Percentiles rank a stretch among this genome's conserved stretches.
These are phyloP conservation scores for Lipotes vexillifer DNA, from an alignment of 2,113 vertebrate genomes.

Conservation along the genomic window DNA sequence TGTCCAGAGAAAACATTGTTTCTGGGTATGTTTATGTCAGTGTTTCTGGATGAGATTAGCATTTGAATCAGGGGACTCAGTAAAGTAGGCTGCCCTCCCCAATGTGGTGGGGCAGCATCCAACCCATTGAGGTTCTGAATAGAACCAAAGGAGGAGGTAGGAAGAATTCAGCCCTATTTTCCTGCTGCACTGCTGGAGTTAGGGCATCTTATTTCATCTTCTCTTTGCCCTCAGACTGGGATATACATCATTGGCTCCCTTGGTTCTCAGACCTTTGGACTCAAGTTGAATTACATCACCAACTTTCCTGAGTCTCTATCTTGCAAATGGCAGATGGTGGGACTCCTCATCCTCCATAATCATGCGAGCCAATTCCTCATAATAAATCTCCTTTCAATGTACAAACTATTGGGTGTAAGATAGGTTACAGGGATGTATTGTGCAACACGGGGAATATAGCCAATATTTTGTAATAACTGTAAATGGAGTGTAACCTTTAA, in stretches of 20 bases:
- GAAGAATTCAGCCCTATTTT: not conserved
- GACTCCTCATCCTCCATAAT: not conserved
- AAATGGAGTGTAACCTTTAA: not conserved
- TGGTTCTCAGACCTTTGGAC: not conserved
- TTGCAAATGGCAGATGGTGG: not conserved
- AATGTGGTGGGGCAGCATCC: not conserved
- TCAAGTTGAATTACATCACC: not conserved
- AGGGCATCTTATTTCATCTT: not conserved
- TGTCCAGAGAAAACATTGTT: not conserved
- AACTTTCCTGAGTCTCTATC: not conserved
- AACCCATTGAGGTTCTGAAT: not conserved
- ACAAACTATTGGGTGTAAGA: not conserved
- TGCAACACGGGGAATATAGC: not conserved
- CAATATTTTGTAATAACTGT: not conserved
- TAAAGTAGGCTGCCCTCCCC: not conserved
- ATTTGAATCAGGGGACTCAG: not conserved
- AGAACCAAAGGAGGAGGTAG: not conserved
- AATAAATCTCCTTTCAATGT: not conserved
- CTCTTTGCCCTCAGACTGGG: not conserved
- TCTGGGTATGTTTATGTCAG: not conserved
- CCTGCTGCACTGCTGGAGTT: not conserved
- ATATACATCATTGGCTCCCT: not conserved
- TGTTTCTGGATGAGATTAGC: not conserved
- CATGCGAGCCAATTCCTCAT: not conserved
- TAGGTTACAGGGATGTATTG: not conserved